Conservation (phyloP, 2,113 vertebrate species). For the Pionites leucogaster region DNA sequence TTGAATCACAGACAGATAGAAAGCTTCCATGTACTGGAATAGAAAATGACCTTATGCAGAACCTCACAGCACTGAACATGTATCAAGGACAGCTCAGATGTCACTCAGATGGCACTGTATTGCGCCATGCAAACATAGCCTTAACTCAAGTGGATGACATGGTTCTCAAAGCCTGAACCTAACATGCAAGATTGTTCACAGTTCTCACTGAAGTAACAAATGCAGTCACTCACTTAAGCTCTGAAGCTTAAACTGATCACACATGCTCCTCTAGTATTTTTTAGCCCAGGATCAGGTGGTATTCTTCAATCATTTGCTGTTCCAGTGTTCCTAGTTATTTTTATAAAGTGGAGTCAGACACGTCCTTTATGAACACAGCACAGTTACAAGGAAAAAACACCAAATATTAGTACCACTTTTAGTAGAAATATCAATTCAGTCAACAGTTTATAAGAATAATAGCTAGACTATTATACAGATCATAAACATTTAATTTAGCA, state of each 20-base stretch:
- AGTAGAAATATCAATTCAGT: not conserved
- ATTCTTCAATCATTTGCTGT: not conserved
- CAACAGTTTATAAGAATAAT: not conserved
- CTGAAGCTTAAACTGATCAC: not conserved
- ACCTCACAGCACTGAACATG: rapidly evolving
- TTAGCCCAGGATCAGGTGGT: not conserved
- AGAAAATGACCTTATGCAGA: not conserved
- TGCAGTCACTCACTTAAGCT: not conserved
- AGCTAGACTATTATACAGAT: not conserved
- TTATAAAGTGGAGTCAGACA: not conserved
- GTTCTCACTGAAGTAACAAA: not conserved
- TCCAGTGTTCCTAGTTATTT: not conserved
- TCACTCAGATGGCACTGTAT: not conserved
- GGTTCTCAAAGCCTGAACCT: not conserved
- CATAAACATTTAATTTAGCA: not conserved
- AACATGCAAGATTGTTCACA: not conserved
- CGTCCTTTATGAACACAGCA: not conserved
- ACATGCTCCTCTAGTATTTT: not conserved
- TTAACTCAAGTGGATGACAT: not conserved
- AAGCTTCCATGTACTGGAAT: not conserved
- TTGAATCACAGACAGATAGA: not conserved
- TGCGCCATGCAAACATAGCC: not conserved
- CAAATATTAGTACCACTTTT: not conserved
- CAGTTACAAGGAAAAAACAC: not conserved
- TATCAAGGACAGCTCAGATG: not conserved